Base-by-base conservation (phyloP, 2,888 invertebrate genomes). In the Cataglyphis rosenhaueri region DNA sequence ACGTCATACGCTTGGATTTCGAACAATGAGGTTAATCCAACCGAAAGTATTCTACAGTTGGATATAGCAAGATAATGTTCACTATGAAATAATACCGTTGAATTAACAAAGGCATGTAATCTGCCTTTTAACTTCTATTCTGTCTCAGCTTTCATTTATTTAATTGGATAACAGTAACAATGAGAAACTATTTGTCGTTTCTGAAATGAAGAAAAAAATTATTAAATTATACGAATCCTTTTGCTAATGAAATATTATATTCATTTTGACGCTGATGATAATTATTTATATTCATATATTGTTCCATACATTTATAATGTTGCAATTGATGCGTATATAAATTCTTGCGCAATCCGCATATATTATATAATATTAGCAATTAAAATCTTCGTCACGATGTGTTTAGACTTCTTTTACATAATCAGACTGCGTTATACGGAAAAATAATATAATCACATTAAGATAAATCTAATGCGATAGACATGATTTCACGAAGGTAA, bases 11-110 rank as follows among this genome's bases (percentile, higher is more conserved):
- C 59, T 15, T 29, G 70, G 18, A 59, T 52, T 66, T 66, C 21
- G 66, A 76, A 82, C 76, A 41, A 75, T 66, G 38, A 68, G 68
- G 66, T 57, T 76, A 61, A 76, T 66, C 38, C 78, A 59, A 32
- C 18, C 62, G 38, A 48, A 78, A 68, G n/a, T 76, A 41, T 68
- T 76, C 18, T n/a, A 32, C 6, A 18, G 8, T 76, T 68, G 59
- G 38, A 61, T 48, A 6, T 18, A 57, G 59, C 48, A 38, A 82
- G 44, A 62, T 62, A 41, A 64, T 52, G 38, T 29, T 74, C 21
- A 15, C 59, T 35, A 44, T 65, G 44, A 48, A 59, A 78, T 78
- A 78, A 78, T 78, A 68, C 18, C 35, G 12, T 3, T 44, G 44
- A n/a, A 35, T 79, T 25, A 70, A 70, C 48, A 59, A 41, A 44